Base-by-base conservation (phyloP, 64 coral and sea anemone species). In the Hydrozoanthus tunicans region DNA sequence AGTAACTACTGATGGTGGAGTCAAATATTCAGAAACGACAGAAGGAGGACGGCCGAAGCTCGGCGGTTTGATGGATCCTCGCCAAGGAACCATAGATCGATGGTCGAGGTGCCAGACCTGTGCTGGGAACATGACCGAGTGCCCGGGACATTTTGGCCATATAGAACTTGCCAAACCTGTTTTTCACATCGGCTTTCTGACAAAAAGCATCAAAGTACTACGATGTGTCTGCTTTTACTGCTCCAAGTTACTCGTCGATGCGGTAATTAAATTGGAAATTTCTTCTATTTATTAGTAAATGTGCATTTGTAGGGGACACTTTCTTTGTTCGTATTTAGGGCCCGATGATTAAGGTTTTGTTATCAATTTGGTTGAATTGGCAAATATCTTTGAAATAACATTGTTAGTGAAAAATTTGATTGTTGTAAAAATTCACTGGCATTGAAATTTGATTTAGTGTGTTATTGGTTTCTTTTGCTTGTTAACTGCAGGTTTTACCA, bases 151-250 rank as follows among this genome's bases (percentile, higher is more conserved):
- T 90, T 99, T 95, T 84, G 97, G 97, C 17, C 97, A 99, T 79
- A 94, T 99, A 53, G 97, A 99, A 64, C 85, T 99, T 61, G 94
- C 97, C 10, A 95, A 99, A 92, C 97, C 97, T 64, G 97, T 99
- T 65, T 99, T 92, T 73, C 97, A 99, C 69, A 91, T 96, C 70
- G 92, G 92, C 54, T 99, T 95, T 79, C 79, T 95, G 20, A 91
- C 92, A 25, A 99, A 93, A 68, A 99, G 80, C 68, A 94, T 99
- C 57, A 99, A 99, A 78, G 89, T 91, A 77, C 63, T 99, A 11
- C 78, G 97, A 83, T 99, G 97, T 51, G 92, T 99, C 15, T 99
- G 97, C 64, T 99, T 99, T 77, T 99, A 95, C 92, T 99, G 97
- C 66, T 99, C 97, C 66, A 99, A 99, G 79, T 77, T 99, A 63